These are phyloP conservation scores for Poecilus cupreus DNA, from an alignment of 2,888 invertebrate genomes.

Conservation along the genomic window DNA sequence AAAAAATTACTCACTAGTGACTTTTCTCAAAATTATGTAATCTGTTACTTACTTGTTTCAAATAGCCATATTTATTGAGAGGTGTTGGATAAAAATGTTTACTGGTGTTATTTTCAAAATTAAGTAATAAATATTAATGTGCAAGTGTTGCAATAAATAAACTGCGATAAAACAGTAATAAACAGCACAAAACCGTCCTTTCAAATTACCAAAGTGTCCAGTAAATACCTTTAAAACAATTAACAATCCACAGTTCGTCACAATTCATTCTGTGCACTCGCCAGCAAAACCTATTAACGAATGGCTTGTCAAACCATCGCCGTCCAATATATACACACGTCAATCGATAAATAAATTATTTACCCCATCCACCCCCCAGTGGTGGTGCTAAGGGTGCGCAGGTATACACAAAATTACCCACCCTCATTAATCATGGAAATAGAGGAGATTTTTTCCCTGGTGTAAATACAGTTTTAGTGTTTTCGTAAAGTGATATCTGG, in stretches of 20 bases:
- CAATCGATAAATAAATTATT: conserved; percentile 31
- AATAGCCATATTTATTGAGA: too few species aligned
- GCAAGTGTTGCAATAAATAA: too few species aligned
- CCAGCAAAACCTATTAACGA: not conserved
- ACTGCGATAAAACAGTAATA: too few species aligned
- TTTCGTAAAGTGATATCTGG: not conserved
- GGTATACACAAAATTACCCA: not conserved
- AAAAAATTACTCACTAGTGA: too few species aligned
- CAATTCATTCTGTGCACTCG: not conserved
- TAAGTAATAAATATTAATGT: too few species aligned
- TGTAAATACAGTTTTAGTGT: not conserved
- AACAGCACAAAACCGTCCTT: too few species aligned
- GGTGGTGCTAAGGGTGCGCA: not conserved
- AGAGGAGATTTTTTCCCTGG: not conserved
- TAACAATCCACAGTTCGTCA: not conserved
- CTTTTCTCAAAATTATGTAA: too few species aligned
- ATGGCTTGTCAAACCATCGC: not conserved
- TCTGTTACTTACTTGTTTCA: too few species aligned
- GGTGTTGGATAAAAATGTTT: too few species aligned
- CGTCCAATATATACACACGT: not conserved
- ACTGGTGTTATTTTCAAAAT: too few species aligned
- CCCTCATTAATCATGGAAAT: not conserved
- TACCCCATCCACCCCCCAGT: not conserved
- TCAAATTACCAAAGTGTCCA: too few species aligned
- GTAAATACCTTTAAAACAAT: not conserved